Percentiles rank a stretch among this genome's conserved stretches.
Evolutionary conservation across 2,113 vertebrate genomes (phyloP).

Genomic region (Leptodactylus fuscus): DNA sequence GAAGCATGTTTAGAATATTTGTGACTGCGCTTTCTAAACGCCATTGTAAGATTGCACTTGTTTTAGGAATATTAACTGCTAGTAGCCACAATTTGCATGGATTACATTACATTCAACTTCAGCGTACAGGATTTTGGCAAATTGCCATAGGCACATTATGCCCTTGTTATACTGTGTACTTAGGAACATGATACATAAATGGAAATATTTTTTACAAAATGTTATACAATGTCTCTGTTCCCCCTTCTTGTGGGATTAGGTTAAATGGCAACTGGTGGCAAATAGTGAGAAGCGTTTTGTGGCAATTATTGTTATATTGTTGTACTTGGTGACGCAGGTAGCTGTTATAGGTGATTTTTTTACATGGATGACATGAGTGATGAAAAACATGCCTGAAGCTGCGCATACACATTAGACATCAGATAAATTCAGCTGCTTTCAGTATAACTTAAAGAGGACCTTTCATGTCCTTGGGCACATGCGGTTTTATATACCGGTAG

Average conservation of each 20-base stretch:
- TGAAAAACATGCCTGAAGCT: background rate
- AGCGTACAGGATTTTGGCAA: background rate
- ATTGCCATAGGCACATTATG: constrained; percentile 15
- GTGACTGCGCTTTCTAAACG: background rate
- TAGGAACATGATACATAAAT: constrained; percentile 6
- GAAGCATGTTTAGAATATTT: constrained; percentile 12
- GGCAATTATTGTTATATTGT: background rate
- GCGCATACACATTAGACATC: background rate
- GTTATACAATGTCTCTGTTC: background rate
- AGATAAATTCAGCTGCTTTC: too few species aligned
- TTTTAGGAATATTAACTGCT: constrained; percentile 17
- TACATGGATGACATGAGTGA: background rate
- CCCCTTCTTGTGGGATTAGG: background rate
- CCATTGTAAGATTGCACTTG: constrained; percentile 20
- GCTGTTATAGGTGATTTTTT: background rate
- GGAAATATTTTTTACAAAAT: background rate
- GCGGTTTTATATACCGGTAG: too few species aligned
- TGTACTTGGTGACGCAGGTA: background rate
- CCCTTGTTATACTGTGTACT: background rate
- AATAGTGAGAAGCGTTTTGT: background rate
- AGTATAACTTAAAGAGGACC: too few species aligned
- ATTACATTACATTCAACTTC: constrained; percentile 7
- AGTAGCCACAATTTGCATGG: background rate
- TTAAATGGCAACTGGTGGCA: background rate
- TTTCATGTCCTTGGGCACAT: too few species aligned